These are phyloP conservation scores for Eupsilia transversa DNA, from an alignment of 2,888 invertebrate genomes.

Conservation along the genomic window DNA sequence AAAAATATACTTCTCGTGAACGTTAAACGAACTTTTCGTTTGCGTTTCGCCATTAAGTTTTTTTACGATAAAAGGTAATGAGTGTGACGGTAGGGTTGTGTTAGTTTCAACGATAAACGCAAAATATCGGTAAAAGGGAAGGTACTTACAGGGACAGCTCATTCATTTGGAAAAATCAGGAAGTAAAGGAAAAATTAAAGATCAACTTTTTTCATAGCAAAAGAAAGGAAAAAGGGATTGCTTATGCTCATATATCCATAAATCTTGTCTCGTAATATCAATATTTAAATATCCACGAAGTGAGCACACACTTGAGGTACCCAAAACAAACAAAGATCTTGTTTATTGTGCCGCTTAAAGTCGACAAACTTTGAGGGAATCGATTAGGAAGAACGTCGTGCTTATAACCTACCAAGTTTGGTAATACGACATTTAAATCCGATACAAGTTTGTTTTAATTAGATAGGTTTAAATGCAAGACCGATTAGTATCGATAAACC, in stretches of 20 bases:
- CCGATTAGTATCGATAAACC: slow-evolving; percentile 50
- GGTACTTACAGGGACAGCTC: rapidly evolving
- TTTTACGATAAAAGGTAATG: slow-evolving; percentile 66
- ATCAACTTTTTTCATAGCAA: too few relatives aligned
- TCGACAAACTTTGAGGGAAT: slow-evolving; percentile 42
- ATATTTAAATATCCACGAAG: slow-evolving; percentile 51
- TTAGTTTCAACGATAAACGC: slow-evolving; percentile 5
- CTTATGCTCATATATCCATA: slow-evolving; percentile 11
- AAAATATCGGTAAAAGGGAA: slow-evolving; percentile 25
- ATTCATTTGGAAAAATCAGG: not conserved
- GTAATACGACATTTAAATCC: slow-evolving; percentile 59
- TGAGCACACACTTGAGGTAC: slow-evolving; percentile 30
- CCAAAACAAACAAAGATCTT: slow-evolving; percentile 45
- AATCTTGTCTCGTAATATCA: slow-evolving; percentile 33
- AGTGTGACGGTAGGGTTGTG: slow-evolving; percentile 60
- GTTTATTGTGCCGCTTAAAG: slow-evolving; percentile 44
- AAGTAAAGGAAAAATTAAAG: too few relatives aligned
- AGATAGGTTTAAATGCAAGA: slow-evolving; percentile 51
- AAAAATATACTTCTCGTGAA: slow-evolving; percentile 48
- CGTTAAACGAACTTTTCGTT: slow-evolving; percentile 58
- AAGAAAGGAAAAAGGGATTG: slow-evolving; percentile 7
- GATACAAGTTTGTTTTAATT: slow-evolving; percentile 58
- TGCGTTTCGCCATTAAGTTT: slow-evolving; percentile 58
- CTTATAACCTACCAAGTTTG: slow-evolving; percentile 28
- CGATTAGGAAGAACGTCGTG: slow-evolving; percentile 34